These are phyloP conservation scores for Psilopogon haemacephalus DNA, from an alignment of 2,113 vertebrate species.

Conservation along the genomic window DNA sequence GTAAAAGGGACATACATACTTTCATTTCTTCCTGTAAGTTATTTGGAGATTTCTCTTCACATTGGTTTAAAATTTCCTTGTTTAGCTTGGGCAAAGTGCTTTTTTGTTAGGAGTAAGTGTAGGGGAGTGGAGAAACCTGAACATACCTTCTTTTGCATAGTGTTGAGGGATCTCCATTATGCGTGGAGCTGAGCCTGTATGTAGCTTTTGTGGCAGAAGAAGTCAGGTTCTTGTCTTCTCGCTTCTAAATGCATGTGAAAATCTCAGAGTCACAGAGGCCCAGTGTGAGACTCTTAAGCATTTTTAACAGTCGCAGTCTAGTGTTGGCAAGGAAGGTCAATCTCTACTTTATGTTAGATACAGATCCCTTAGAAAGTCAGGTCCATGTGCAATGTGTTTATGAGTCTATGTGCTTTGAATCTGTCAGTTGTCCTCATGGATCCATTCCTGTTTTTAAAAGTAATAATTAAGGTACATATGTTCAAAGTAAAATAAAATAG, in stretches of 20 bases:
- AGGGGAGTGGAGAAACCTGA: neutral
- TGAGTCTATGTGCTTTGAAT: neutral
- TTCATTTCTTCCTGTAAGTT: neutral
- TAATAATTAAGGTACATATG: neutral
- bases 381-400: neutral
- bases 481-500: neutral
- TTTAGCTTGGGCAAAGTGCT: neutral
- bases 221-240: neutral
- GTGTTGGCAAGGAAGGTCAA: neutral
- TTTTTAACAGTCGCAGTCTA: neutral
- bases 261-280: neutral
- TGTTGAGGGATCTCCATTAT: neutral
- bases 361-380: neutral
- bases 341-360: neutral
- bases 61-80: neutral
- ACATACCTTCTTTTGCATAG: neutral
- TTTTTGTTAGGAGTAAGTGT: neutral
- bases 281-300: neutral
- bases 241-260: neutral
- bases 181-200: neutral
- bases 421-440: neutral
- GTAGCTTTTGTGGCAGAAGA: neutral
- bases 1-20: rapidly evolving
- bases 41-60: neutral
- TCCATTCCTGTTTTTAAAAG: neutral